Evolutionary conservation across 1,140 invertebrate genomes (phyloP).

Genomic region (Chionoecetes opilio): DNA sequence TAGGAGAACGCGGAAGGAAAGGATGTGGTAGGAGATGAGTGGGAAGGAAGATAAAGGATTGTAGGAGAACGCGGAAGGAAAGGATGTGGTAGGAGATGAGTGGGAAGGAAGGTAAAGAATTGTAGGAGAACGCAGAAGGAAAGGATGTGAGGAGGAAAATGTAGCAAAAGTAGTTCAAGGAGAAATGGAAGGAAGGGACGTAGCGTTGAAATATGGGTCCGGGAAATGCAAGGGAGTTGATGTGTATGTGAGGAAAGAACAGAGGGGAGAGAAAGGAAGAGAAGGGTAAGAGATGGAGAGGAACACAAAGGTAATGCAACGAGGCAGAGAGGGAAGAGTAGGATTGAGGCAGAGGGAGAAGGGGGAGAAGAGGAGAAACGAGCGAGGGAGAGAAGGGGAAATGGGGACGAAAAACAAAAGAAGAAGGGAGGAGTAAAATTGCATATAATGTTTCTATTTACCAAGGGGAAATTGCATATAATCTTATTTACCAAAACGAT

Average conservation of each 20-base stretch:
- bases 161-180: too few species aligned
- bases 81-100: not conserved
- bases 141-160: too few species aligned
- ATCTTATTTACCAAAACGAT: constrained; percentile 17
- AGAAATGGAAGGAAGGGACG: too few species aligned
- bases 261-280: too few species aligned
- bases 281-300: too few species aligned
- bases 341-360: not conserved
- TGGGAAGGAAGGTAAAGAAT: not conserved
- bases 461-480: not conserved
- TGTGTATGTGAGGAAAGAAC: too few species aligned
- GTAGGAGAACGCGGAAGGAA: not conserved
- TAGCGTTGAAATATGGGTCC: too few species aligned
- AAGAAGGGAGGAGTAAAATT: too few species aligned
- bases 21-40: not conserved
- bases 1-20: too few species aligned
- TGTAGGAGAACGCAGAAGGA: not conserved
- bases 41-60: too few species aligned
- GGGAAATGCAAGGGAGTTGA: too few species aligned
- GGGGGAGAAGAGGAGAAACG: not conserved
- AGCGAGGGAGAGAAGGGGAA: not conserved
- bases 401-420: not conserved
- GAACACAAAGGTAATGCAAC: not conserved
- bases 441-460: not conserved
- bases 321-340: constrained; percentile 28